Conservation (phyloP, 2,113 vertebrate genomes). For the Lota lota region DNA sequence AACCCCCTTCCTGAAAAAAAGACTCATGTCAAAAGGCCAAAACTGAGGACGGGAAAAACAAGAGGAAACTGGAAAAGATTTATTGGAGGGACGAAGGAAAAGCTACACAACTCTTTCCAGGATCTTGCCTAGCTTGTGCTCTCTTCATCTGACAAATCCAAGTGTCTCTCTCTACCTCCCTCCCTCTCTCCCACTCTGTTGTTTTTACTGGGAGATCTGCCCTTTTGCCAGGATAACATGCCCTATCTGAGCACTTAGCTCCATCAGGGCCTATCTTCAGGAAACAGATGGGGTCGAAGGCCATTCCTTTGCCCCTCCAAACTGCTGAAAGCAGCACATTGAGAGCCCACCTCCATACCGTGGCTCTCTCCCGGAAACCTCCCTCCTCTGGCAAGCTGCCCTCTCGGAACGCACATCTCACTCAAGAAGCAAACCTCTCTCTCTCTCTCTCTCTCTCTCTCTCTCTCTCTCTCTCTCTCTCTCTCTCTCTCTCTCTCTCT, state of each 20-base stretch:
- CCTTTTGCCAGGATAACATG: constrained; percentile 88
- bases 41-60: constrained; percentile 90
- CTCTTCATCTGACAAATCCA: constrained; percentile 64
- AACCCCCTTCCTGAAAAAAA: constrained; percentile 76
- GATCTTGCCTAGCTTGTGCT: constrained; percentile 53
- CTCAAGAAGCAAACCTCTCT: constrained; percentile 70
- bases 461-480: constrained; percentile 39
- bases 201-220: constrained; percentile 73
- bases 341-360: constrained; percentile 84
- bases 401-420: constrained; percentile 69
- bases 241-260: constrained; percentile 82
- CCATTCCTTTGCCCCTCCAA: constrained; percentile 91
- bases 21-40: constrained; percentile 75
- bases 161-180: constrained; percentile 27
- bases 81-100: constrained; percentile 76
- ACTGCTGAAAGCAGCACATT: constrained; percentile 92
- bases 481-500: constrained; percentile 61
- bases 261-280: constrained; percentile 94
- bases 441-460: constrained; percentile 19
- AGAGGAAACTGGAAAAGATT: constrained; percentile 84
- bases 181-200: constrained; percentile 49
- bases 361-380: constrained; percentile 84
- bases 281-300: constrained; percentile 97
- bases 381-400: constrained; percentile 86
- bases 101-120: constrained; percentile 65